Evolutionary conservation across 2,888 invertebrate genomes (phyloP), one percentile per base, ranked within the genome.

Genomic region (Phragmatobia fuliginosa): DNA sequence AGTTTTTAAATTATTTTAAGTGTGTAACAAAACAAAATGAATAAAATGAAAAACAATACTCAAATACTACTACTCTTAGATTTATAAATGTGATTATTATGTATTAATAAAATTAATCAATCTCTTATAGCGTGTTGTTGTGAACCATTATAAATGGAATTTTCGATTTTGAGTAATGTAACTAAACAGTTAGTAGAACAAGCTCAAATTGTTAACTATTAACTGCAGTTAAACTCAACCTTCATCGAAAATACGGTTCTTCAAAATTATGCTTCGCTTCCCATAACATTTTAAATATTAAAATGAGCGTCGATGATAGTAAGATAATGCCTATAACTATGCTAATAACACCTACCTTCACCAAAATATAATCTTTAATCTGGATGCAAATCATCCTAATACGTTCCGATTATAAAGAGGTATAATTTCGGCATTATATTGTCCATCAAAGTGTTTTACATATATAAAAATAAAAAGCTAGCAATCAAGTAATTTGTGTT

Each of bases 311-410:
- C 83, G 90, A 92, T 91, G 91, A 94, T 90, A 87, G 89, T 90
- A 82, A 88, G 88, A 86, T 94, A 94, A 94, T 94, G 90, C 94
- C 86, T 92, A 93, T 94, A 94, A 94, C 94, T 94, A 94, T 92
- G 93, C 91, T 94, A 94, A 94, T 94, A 91, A 92, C 93, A 91
- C 91, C 92, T 91, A 93, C 91, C 92, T 92, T 88, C 87, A 88
- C 89, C 90, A 92, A 94, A 94, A 94, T 93, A 94, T 94, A 94
- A 94, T 94, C 92, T 94, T 94, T 94, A 94, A 94, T 94, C 93
- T 94, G 92, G 89, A 94, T 94, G 94, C 94, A 93, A 94, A 94
- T 94, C 94, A 93, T 92, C 90, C 93, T 94, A 94, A 94, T 94
- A 92, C 92, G 93, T 92, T 93, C 91, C 92, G 92, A 93, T 94